Evolutionary conservation across 2,797 vertebrate species (phyloP).

Genomic region (Merluccius polli): DNA sequence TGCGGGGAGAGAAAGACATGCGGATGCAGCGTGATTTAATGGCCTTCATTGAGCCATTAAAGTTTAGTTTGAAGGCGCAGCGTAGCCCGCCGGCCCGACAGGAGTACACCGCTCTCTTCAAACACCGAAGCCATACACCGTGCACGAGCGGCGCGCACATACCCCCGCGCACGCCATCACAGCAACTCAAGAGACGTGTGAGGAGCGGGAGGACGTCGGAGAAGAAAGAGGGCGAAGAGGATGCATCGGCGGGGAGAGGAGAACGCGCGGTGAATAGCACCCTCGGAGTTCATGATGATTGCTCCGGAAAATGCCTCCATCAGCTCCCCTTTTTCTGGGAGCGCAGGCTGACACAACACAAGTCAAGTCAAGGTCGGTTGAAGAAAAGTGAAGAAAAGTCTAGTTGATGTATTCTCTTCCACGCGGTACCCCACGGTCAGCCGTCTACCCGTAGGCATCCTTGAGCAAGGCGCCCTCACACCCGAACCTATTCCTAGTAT

Average conservation of each 20-base stretch:
- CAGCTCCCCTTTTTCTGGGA: background rate
- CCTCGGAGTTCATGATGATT: background rate
- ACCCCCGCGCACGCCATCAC: background rate
- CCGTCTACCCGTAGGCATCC: no score
- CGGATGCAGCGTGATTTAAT: slow-evolving; percentile 71
- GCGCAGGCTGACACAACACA: slow-evolving; percentile 29
- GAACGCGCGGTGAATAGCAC: background rate
- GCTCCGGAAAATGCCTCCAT: background rate
- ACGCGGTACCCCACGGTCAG: background rate
- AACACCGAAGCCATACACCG: slow-evolving; percentile 49
- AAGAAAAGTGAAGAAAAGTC: background rate
- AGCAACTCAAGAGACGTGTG: background rate
- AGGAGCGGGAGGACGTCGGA: background rate
- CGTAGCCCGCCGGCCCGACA: slow-evolving; percentile 61
- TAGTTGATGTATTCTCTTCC: background rate
- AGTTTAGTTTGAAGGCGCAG: slow-evolving; percentile 67
- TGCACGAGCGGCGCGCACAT: background rate
- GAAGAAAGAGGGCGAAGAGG: background rate
- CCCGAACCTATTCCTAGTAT: no score
- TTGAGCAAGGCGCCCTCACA: no score
- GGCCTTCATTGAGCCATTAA: slow-evolving; percentile 70
- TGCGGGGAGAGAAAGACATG: slow-evolving; percentile 37
- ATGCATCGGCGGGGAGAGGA: background rate
- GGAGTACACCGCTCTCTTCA: slow-evolving; percentile 71
- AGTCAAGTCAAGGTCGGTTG: background rate